Evolutionary conservation across 2,797 vertebrate species (phyloP).

Genomic region (Emys orbicularis): DNA sequence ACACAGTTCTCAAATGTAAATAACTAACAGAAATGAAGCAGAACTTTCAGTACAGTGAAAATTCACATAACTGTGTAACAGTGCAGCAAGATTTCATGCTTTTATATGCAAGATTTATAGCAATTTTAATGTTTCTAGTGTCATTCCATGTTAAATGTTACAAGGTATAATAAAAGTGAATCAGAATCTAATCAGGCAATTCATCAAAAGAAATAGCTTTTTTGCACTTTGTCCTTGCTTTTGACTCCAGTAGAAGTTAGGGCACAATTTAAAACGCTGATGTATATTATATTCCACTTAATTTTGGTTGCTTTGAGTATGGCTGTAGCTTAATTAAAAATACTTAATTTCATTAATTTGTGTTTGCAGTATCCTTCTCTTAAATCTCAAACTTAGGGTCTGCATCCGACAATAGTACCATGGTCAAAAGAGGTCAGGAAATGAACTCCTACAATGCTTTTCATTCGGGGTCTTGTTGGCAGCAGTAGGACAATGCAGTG

Average conservation of each 20-base stretch:
- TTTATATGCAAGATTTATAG: constrained; percentile 12
- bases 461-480: neutral
- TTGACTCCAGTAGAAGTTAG: constrained; percentile 1
- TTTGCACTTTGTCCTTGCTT: constrained; percentile 36
- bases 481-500: neutral
- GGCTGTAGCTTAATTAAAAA: constrained; percentile 33
- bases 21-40: constrained; percentile 53
- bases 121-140: constrained; percentile 18
- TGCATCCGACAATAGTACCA: neutral
- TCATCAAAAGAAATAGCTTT: constrained; percentile 47
- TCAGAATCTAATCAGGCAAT: constrained; percentile 1
- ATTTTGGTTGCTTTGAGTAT: neutral
- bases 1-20: constrained; percentile 21
- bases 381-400: neutral
- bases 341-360: neutral
- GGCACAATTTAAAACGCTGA: constrained; percentile 2
- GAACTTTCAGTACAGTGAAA: constrained; percentile 27
- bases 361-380: neutral
- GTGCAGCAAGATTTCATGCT: constrained; percentile 20
- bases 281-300: neutral
- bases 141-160: neutral
- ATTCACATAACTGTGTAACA: neutral
- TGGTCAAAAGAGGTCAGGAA: neutral
- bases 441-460: neutral
- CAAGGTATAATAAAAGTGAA: constrained; percentile 25